phyloP scores from a whole-genome alignment of 2,113 vertebrate species.

The Gambusia holbrooki region DNA sequence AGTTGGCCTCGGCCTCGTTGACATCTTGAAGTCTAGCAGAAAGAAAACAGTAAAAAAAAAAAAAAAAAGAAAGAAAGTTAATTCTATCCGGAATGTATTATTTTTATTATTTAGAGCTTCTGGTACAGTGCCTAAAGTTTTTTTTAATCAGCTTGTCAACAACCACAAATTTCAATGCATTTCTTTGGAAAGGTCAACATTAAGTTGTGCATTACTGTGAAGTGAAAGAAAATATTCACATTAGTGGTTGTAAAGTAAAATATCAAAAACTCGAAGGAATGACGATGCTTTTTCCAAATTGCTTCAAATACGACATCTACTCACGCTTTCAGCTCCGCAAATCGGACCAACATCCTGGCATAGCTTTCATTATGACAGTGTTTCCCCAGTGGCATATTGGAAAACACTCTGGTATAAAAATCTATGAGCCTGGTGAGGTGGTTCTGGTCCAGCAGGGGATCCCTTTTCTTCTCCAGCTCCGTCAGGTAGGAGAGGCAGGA shows the following conservation, averaged over 20 bases:
- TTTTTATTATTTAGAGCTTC: neutral
- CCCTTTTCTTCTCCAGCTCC: conserved; percentile 87
- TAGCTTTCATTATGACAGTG: conserved; percentile 91
- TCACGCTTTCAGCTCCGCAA: conserved; percentile 95
- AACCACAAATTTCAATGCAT: neutral
- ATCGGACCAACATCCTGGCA: conserved; percentile 91
- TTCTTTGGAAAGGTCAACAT: neutral
- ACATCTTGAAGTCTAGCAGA: conserved; percentile 82
- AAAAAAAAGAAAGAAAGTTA: neutral
- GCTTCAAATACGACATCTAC: conserved; percentile 52
- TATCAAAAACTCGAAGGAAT: too few relatives aligned
- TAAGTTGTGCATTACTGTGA: neutral
- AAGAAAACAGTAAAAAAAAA: neutral
- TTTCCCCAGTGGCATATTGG: conserved; percentile 86
- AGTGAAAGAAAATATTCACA: neutral
- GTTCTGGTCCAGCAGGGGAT: conserved; percentile 78
- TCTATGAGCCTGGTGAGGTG: conserved; percentile 87
- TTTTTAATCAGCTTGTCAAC: neutral
- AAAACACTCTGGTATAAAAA: conserved; percentile 88
- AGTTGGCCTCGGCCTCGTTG: conserved; percentile 89
- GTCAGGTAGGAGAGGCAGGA: conserved; percentile 87
- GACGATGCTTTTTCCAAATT: too few relatives aligned
- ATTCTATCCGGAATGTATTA: neutral
- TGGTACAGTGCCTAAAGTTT: neutral
- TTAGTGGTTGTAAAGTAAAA: neutral